phyloP scores from a whole-genome alignment of 2,113 vertebrate genomes.

The Hypomesus transpacificus region DNA sequence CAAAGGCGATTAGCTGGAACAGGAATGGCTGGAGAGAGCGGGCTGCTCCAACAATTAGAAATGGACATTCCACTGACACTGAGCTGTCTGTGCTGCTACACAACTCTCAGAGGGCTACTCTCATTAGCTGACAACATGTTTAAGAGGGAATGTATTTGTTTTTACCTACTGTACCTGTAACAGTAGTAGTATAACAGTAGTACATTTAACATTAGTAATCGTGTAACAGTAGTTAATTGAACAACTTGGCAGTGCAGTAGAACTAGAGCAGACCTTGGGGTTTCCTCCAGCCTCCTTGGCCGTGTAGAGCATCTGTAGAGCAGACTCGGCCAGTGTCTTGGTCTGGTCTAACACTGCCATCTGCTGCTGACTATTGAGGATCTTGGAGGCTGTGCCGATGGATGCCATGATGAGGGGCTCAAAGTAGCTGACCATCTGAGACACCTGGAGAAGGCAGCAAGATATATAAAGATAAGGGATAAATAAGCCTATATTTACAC shows the following conservation, averaged over 20 bases:
- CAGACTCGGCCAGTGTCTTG: constrained; percentile 91
- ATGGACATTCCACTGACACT: too few relatives aligned
- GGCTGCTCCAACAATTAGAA: too few relatives aligned
- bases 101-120: too few relatives aligned
- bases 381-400: constrained; percentile 90
- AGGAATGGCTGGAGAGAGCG: too few relatives aligned
- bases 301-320: constrained; percentile 94
- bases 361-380: constrained; percentile 94
- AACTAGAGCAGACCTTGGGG: constrained; percentile 79
- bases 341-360: constrained; percentile 98
- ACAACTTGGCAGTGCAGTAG: not conserved
- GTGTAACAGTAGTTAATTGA: too few relatives aligned
- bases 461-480: not conserved
- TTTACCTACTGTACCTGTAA: not conserved
- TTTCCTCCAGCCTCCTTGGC: constrained; percentile 97
- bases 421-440: constrained; percentile 97
- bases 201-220: too few relatives aligned
- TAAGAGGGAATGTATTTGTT: too few relatives aligned
- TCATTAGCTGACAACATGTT: too few relatives aligned
- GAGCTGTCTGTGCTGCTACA: too few relatives aligned
- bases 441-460: constrained; percentile 74
- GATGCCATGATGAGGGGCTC: constrained; percentile 91
- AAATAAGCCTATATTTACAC: not conserved
- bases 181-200: too few relatives aligned
- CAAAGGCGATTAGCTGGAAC: too few relatives aligned